Evolutionary conservation across 2,113 vertebrate genomes (phyloP), one percentile per base, ranked within the genome.

Genomic region (rat (Rattus norvegicus)): DNA sequence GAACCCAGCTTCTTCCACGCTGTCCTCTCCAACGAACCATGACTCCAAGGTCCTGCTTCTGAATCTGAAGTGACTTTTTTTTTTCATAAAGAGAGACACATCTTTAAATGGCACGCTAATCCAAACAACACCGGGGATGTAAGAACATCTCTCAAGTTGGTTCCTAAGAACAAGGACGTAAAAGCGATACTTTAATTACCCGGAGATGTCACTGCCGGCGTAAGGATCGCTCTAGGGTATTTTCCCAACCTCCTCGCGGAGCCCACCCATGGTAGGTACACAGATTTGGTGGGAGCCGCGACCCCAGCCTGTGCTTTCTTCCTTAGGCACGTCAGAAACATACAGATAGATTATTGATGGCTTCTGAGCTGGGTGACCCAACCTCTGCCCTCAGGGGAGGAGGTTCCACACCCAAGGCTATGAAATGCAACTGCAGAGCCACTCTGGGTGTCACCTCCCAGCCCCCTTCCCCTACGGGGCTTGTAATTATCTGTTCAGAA

Each of bases 141-240:
- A 85, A 88, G 81, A 76, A 86, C 81, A 93, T 94, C 70, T 86
- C 52, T 69, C 76, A 59, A 70, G 76, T 70, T 39, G 79, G 87
- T 69, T 65, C 54, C 91, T 77, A 65, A 90, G 88, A 92, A 95
- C 72, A 83, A 90, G 9, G 80, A 75, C 33, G 72, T 77, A 88
- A 95, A 96, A 83, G 90, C 84, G 49, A 79, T 63, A 36, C 61
- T 88, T 80, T 85, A 94, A 94, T 87, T 89, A 91, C 83, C 19
- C 69, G n/a, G 63, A 93, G 67, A 69, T 69, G 28, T 94, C 59
- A 43, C 61, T 39, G 72, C 20, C n/a, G 43, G 43, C 43, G 80
- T 59, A 90, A 93, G 83, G 93, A 91, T 17, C 95, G 36, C 61
- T 95, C 36, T 69, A 36, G 49, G 77, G 20, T 24, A 61, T 43